Evolutionary conservation across 2,797 vertebrate genomes (phyloP), one percentile per base, ranked within the genome.

Genomic region (Anabas testudineus): DNA sequence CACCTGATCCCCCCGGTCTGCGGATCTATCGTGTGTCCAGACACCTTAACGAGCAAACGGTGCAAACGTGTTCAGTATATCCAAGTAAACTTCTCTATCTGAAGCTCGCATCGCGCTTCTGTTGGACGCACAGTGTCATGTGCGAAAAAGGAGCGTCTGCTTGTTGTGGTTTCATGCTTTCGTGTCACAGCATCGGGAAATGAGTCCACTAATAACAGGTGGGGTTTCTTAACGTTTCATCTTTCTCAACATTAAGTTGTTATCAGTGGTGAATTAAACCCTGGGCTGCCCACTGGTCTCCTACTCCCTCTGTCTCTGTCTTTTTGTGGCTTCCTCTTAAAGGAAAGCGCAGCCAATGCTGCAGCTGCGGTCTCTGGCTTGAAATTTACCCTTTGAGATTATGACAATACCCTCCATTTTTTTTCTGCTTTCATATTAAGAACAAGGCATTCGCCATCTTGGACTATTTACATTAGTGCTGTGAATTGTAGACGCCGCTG

Each of bases 331-430:
- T 92, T 87, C 89, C 92, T 89, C 80, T 59, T 74, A 49, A 84
- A 89, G 87, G 71, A 90, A 76, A 86, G 94, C 61, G 28, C 67
- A 68, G 75, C 65, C 62, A 67, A 67, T 65, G 67, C 66, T 53
- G 85, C 94, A 91, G 94, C 95, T 94, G 95, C 93, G 57, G 92
- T 71, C 86, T 75, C 86, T 75, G 90, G 88, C 90, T 92, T 92
- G 90, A 94, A 92, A 95, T 95, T 86, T 95, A 90, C 93, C 94
- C 95, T 96, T 95, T 96, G 94, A 96, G 94, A 95, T 94, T 95
- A 95, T 96, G 94, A 95, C 95, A 95, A 95, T 95, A 95, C 94
- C 95, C 95, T 95, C 95, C 95, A 96, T 96, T 95, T 96, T 96
- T 95, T 96, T 92, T 95, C 91, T 94, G 93, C 91, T 93, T 93